Conservation (phyloP, 2,113 vertebrate species). For the Pachypanchax playfairii region DNA sequence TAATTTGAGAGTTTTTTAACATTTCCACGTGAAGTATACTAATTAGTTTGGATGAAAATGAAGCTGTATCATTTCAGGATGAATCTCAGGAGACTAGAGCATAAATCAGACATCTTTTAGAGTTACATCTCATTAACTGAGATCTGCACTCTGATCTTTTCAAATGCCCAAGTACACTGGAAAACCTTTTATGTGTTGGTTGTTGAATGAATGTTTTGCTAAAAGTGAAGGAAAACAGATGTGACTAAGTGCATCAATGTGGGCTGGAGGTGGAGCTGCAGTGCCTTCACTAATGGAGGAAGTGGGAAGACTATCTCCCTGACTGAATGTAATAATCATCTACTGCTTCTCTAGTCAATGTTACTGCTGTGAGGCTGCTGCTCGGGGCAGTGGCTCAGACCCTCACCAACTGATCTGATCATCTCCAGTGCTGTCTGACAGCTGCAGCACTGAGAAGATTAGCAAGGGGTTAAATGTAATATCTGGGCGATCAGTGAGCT, state of each 20-base stretch:
- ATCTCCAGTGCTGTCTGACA: slow-evolving; percentile 44
- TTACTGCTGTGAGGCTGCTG: slow-evolving; percentile 15
- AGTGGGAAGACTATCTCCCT: slow-evolving; percentile 27
- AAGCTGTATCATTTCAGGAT: neutral
- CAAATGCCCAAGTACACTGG: neutral
- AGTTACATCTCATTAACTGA: neutral
- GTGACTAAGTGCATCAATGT: slow-evolving; percentile 25
- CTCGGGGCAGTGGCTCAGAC: slow-evolving; percentile 26
- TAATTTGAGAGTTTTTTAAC: neutral
- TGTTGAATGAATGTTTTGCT: slow-evolving; percentile 10
- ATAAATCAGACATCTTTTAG: neutral
- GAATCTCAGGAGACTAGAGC: neutral
- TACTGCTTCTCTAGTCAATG: slow-evolving; percentile 30
- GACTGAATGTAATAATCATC: slow-evolving; percentile 25
- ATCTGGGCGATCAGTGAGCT: slow-evolving; percentile 60
- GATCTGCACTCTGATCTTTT: neutral
- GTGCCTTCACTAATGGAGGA: slow-evolving; percentile 32
- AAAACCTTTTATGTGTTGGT: neutral
- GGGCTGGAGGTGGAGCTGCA: neutral
- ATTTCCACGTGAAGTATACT: slow-evolving; percentile 1
- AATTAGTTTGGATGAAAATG: neutral
- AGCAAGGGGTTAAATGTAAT: slow-evolving; percentile 71
- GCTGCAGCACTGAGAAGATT: slow-evolving; percentile 69
- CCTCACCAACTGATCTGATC: slow-evolving; percentile 47
- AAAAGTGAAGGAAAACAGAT: slow-evolving; percentile 4